phyloP scores from a whole-genome alignment of 2,797 vertebrate genomes.

The Nasua narica region DNA sequence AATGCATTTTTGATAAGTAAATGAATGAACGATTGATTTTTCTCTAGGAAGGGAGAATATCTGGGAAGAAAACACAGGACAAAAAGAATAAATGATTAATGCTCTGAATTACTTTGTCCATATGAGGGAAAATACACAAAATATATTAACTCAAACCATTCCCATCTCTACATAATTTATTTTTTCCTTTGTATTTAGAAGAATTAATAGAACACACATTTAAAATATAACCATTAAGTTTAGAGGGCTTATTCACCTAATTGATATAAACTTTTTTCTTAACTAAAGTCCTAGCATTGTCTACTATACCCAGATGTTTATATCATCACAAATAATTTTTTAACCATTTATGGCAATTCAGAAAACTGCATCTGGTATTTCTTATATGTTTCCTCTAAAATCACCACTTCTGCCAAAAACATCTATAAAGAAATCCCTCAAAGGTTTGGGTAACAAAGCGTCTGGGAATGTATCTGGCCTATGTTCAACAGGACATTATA shows the following conservation, averaged over 20 bases:
- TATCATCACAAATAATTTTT: conserved; percentile 79
- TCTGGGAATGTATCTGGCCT: conserved; percentile 87
- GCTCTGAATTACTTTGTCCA: conserved; percentile 15
- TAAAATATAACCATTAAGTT: conserved; percentile 47
- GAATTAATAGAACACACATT: conserved; percentile 43
- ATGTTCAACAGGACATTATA: conserved; percentile 80
- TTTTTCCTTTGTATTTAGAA: conserved; percentile 5
- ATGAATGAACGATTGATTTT: not conserved
- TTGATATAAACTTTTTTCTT: conserved; percentile 36
- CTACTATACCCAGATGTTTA: conserved; percentile 78
- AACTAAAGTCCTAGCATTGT: conserved; percentile 73
- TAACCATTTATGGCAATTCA: conserved; percentile 86
- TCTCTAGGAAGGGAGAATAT: not conserved
- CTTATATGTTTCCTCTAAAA: conserved; percentile 82
- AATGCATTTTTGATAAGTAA: not conserved
- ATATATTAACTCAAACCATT: conserved; percentile 22
- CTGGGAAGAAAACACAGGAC: not conserved
- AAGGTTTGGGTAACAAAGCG: conserved; percentile 83
- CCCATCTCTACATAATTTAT: not conserved
- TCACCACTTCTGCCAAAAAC: conserved; percentile 82
- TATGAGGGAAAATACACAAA: not conserved
- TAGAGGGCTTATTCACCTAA: conserved; percentile 34
- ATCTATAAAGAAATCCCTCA: conserved; percentile 84
- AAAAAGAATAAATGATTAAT: conserved; percentile 28
- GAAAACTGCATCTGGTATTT: conserved; percentile 82